These are phyloP conservation scores for Coelopa pilipes DNA, from an alignment of 2,888 invertebrate species.

Conservation along the genomic window DNA sequence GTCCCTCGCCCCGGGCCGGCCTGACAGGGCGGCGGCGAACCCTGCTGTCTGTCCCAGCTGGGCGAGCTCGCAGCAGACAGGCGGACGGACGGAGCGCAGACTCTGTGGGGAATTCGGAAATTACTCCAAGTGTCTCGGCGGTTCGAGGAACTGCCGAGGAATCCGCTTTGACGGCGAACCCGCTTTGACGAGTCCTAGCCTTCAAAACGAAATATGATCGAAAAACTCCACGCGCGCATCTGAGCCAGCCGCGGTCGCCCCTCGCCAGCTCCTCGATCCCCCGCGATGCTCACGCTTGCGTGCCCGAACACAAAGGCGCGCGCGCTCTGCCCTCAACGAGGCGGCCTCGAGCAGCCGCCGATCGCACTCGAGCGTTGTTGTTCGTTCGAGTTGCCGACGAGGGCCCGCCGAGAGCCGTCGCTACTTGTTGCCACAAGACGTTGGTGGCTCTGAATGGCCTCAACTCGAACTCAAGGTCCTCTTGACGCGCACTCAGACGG, in stretches of 20 bases:
- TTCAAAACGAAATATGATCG: no score
- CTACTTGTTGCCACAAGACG: constrained; percentile 17
- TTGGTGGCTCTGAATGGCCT: constrained; percentile 6
- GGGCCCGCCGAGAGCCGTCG: background rate
- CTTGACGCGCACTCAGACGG: constrained; percentile 31
- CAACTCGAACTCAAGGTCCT: constrained; percentile 22
- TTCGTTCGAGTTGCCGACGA: background rate
- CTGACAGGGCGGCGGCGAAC: no score
- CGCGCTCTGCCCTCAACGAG: background rate
- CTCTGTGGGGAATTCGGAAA: background rate
- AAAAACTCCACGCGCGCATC: background rate
- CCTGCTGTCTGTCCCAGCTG: no score
- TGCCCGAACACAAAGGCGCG: background rate
- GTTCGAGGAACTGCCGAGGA: background rate
- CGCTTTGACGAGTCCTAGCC: no score
- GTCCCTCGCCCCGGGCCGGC: no score
- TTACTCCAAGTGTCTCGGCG: background rate
- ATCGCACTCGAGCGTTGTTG: background rate
- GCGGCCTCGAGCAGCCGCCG: background rate
- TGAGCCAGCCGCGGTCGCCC: no score
- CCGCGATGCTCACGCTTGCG: no score
- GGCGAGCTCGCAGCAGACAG: no score
- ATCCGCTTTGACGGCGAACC: no score
- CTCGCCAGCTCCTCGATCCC: no score
- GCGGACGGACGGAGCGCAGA: no score